Evolutionary conservation across 2,113 vertebrate species (phyloP).

Genomic region (Echinops telfairi): DNA sequence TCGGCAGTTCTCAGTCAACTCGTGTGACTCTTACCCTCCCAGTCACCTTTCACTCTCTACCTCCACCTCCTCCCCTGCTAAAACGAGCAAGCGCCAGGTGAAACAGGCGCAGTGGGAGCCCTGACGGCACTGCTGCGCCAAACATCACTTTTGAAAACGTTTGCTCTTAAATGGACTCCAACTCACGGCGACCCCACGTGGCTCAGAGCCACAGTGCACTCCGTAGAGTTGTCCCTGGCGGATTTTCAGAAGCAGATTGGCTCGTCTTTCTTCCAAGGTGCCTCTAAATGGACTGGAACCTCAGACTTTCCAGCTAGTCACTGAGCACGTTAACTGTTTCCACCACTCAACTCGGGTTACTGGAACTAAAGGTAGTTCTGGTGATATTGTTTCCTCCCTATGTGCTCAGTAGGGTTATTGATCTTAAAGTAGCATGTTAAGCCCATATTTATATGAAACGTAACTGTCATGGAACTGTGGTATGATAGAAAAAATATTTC

Average conservation of each 20-base stretch:
- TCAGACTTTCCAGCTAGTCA: neutral
- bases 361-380: neutral
- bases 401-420: neutral
- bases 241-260: neutral
- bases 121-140: neutral
- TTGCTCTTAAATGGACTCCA: neutral
- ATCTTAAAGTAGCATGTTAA: neutral
- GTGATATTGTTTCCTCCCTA: neutral
- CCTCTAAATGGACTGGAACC: neutral
- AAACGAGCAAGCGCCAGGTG: neutral
- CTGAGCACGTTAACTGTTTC: neutral
- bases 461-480: neutral
- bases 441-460: neutral
- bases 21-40: conserved; percentile 42
- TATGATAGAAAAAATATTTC: neutral
- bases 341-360: neutral
- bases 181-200: neutral
- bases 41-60: conserved; percentile 26
- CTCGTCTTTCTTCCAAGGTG: neutral
- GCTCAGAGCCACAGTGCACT: neutral
- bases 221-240: neutral
- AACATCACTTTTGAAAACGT: neutral
- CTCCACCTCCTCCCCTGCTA: conserved; percentile 27
- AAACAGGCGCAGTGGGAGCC: neutral
- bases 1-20: neutral